phyloP scores from a whole-genome alignment of 37 sponge, comb jelly and placozoan species.

The Haliclona indistincta region DNA sequence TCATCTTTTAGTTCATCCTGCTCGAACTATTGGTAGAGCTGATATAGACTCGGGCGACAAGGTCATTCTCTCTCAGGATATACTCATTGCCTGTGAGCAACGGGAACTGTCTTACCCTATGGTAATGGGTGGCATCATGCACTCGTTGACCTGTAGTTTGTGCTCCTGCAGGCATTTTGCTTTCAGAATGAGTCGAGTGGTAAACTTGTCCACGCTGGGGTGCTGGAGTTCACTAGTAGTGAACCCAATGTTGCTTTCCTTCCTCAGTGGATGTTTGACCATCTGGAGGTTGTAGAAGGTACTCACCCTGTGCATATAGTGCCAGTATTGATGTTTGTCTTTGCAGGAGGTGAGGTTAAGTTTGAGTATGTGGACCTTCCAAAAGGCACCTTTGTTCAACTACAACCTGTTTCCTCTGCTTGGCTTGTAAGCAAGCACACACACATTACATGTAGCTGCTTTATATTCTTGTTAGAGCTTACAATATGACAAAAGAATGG shows the following conservation, averaged over 20 bases:
- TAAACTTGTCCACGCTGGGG: slow-evolving; percentile 45
- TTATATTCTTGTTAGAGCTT: slow-evolving; percentile 34
- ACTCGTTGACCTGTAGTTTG: not conserved
- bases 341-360: slow-evolving; percentile 25
- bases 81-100: slow-evolving; percentile 69
- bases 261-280: slow-evolving; percentile 77
- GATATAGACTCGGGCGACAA: slow-evolving; percentile 64
- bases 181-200: slow-evolving; percentile 31
- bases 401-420: slow-evolving; percentile 67
- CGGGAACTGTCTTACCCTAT: slow-evolving; percentile 62
- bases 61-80: slow-evolving; percentile 59
- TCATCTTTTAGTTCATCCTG: slow-evolving; percentile 29
- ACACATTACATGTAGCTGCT: not conserved
- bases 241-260: slow-evolving; percentile 40
- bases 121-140: not conserved
- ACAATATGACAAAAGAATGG: slow-evolving; percentile 68
- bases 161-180: slow-evolving; percentile 39
- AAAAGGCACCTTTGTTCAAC: slow-evolving; percentile 51
- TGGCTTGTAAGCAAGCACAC: slow-evolving; percentile 34
- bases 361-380: slow-evolving; percentile 63
- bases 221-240: slow-evolving; percentile 64
- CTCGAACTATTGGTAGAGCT: slow-evolving; percentile 17
- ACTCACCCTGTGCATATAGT: not conserved
- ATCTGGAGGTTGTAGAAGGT: slow-evolving; percentile 48
- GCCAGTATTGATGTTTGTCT: too few relatives aligned